A percentile compares a stretch with the other conserved stretches of the same genome.
Evolutionary conservation across 2,888 invertebrate genomes (phyloP).

Genomic region (Beris chalybata): DNA sequence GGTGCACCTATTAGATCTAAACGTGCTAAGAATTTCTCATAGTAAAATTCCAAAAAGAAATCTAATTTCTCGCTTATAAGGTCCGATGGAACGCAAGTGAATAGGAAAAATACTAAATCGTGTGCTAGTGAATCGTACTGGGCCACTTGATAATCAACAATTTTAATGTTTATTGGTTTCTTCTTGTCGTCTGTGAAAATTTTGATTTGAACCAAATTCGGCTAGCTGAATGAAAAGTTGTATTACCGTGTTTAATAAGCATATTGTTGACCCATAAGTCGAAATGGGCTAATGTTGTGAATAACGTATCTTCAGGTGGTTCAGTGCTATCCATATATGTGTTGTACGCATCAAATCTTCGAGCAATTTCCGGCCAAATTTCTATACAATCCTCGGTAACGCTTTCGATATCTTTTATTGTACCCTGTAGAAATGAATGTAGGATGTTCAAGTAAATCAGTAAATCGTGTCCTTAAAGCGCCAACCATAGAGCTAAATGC

Average conservation of each 20-base stretch:
- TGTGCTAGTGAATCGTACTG: conserved; percentile 58
- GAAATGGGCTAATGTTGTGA: conserved; percentile 60
- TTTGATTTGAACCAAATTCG: neutral
- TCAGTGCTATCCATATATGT: neutral
- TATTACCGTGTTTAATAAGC: conserved; percentile 58
- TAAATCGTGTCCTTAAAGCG: no score
- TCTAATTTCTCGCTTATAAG: conserved; percentile 57
- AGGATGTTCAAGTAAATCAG: no score
- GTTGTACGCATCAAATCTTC: neutral
- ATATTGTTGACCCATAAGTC: conserved; percentile 68
- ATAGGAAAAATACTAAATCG: conserved; percentile 62
- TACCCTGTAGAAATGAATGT: neutral
- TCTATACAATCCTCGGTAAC: neutral
- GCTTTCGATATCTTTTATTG: neutral
- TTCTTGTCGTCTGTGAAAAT: conserved; percentile 46
- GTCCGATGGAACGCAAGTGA: conserved; percentile 58
- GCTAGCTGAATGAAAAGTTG: neutral
- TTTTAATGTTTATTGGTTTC: conserved; percentile 58
- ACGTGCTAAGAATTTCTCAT: conserved; percentile 57
- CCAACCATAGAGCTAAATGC: no score
- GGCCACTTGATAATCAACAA: conserved; percentile 64
- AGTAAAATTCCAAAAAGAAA: conserved; percentile 59
- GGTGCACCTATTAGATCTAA: conserved; percentile 52
- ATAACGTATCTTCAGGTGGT: conserved; percentile 42
- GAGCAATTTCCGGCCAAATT: neutral